phyloP scores from a whole-genome alignment of 2,888 invertebrate species.

The Chrysina gloriosa region DNA sequence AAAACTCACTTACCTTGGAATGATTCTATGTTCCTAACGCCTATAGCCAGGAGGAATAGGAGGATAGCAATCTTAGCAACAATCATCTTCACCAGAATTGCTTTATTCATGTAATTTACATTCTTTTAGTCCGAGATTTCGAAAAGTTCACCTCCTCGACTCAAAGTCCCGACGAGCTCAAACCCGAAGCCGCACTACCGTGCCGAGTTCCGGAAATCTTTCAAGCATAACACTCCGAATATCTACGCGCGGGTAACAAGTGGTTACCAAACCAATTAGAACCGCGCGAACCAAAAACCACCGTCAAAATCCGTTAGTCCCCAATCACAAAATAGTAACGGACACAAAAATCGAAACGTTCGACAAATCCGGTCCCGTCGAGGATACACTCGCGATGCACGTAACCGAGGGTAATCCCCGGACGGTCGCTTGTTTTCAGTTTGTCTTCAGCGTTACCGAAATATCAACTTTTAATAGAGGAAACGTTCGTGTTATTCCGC shows the following conservation, averaged over 20 bases:
- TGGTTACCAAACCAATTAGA: too few relatives aligned
- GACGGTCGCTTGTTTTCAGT: too few relatives aligned
- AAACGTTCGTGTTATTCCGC: not conserved
- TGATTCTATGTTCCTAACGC: not conserved
- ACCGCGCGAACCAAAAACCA: too few relatives aligned
- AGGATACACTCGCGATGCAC: not conserved
- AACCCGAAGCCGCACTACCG: too few relatives aligned
- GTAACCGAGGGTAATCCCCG: not conserved
- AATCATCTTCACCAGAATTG: slow-evolving; percentile 20
- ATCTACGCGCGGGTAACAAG: too few relatives aligned
- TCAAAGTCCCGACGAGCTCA: too few relatives aligned
- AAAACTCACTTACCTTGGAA: slow-evolving; percentile 24
- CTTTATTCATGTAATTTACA: slow-evolving; percentile 22
- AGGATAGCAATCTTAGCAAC: slow-evolving; percentile 3
- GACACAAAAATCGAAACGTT: not conserved
- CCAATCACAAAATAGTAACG: too few relatives aligned
- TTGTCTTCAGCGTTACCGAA: not conserved
- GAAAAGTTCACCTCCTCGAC: not conserved
- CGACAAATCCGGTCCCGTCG: not conserved
- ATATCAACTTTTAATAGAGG: not conserved
- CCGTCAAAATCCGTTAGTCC: too few relatives aligned
- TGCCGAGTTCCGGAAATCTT: too few relatives aligned
- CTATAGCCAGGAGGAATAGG: not conserved
- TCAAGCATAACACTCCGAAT: too few relatives aligned
- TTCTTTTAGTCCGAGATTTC: not conserved